phyloP scores from a whole-genome alignment of 2,888 invertebrate genomes.

The Eupithecia insigniata region DNA sequence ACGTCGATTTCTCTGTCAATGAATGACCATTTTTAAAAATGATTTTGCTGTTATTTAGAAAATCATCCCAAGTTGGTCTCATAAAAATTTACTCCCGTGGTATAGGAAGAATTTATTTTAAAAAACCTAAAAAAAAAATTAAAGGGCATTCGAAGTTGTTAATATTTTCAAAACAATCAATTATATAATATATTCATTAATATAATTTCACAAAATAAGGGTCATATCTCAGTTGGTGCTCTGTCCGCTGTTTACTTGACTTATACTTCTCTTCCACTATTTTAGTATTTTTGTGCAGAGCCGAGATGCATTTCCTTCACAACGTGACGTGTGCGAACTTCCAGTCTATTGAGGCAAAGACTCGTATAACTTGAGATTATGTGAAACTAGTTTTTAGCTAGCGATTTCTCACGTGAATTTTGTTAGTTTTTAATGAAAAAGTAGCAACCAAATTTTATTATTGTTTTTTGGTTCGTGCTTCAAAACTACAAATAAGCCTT shows the following conservation, averaged over 20 bases:
- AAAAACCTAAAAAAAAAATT: no score
- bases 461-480: background rate
- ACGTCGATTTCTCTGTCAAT: no score
- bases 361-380: background rate
- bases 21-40: no score
- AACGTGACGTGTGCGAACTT: background rate
- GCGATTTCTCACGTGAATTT: background rate
- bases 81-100: no score
- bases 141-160: no score
- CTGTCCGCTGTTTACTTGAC: background rate
- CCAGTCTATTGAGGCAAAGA: background rate
- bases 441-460: background rate
- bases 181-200: no score
- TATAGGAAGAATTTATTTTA: no score
- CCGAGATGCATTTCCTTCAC: background rate
- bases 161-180: no score
- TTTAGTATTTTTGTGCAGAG: slow-evolving; percentile 5
- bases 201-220: no score
- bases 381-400: background rate
- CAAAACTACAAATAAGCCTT: background rate
- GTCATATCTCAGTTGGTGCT: background rate
- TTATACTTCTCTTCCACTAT: background rate
- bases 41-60: no score
- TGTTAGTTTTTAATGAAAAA: no score
- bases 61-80: no score